Base-by-base conservation (phyloP, 1,140 invertebrate genomes). In the Nasonia vitripennis region DNA sequence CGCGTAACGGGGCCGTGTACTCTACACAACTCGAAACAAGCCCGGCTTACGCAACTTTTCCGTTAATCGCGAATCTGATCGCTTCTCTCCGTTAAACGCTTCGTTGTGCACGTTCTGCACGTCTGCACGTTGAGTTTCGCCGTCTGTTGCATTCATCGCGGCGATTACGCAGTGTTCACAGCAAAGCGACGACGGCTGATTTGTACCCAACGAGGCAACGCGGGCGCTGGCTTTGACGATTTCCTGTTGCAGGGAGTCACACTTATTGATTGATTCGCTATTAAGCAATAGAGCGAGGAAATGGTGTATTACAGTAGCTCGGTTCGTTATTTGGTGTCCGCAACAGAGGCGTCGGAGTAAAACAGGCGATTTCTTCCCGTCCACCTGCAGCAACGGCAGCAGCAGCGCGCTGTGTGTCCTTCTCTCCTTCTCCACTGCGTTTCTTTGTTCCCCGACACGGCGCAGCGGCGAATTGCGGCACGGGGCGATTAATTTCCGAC, bases 401-500 rank as follows among this genome's bases (percentile, higher is more conserved):
- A 5, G 34, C 34, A 37, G 5, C 41, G 41, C 9, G 41, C 41
- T 27, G 27, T 27, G 27, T 27, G 41, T 45, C 55, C 20, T 62
- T 31, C 31, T 71, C 68, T 31, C 68, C 9, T 27, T 71, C 68
- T 71, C 68, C 31, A n/a, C 9, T 27, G n/a, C 67, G 3, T 27
- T n/a, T 20, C 14, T 34, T 74, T 31, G 14, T 17, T 45, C 20
- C 73, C 48, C n/a, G 75, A 10, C 27, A 9, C 77, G 27, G 10
- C 23, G 27, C 31, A 3, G 23, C 77, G 75, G 48, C 48, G 51
- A 62, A 78, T 78, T 27, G 75, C 77, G 73, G 37, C 31, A 41
- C 20, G 41, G n/a, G 7, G 83, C 78, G 71, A 86, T 86, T 87
- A 85, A 87, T 87, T 87, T 81, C 55, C 37, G 81, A 83, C 83